Base-by-base conservation (phyloP, 2,797 vertebrate genomes). In the Lepus townsendii region DNA sequence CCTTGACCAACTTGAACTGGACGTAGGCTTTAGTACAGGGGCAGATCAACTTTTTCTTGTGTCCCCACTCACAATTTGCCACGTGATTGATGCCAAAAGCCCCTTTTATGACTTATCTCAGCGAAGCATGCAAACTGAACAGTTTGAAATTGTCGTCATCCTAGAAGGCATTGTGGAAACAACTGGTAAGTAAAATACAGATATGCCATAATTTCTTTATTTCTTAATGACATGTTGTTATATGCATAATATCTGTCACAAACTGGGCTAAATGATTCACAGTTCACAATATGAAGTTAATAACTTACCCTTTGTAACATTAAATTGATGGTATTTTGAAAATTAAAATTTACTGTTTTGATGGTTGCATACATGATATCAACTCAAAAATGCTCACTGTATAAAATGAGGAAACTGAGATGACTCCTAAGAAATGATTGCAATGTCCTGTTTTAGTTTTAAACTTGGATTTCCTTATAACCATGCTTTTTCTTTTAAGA, bases 1-100 rank as follows among this genome's bases (percentile, higher is more conserved):
- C 0, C 98, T 99, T 97, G 99, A 99, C 98, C 99, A 99, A 99
- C 98, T 99, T 98, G 99, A 99, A 98, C 98, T 99, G 99, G 99
- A 99, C 86, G 99, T 99, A 97, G 99, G 99, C 90, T 99, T 99
- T 98, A 99, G 99, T 97, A 99, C 99, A 0, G 99, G 99, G 54
- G 99, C 99, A 0, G 99, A 99, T 98, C 99, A 99, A 98, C 99
- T 99, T 92, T 99, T 99, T 98, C 99, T 99, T 93, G 99, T 99
- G 97, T 99, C 99, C 50, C 99, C 99, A 0, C 99, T 99, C 97
- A 99, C 99, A 57, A 99, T 99, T 98, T 99, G 99, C 98, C 99
- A 99, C 94, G 99, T 99, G 98, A 99, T 99, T 54, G 99, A 99
- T 97, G 98, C 99, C 98, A 99, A 99, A 98, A 99, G 99, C 98